These are phyloP conservation scores for Notothenia coriiceps DNA, from an alignment of 2,113 vertebrate genomes.

Conservation along the genomic window DNA sequence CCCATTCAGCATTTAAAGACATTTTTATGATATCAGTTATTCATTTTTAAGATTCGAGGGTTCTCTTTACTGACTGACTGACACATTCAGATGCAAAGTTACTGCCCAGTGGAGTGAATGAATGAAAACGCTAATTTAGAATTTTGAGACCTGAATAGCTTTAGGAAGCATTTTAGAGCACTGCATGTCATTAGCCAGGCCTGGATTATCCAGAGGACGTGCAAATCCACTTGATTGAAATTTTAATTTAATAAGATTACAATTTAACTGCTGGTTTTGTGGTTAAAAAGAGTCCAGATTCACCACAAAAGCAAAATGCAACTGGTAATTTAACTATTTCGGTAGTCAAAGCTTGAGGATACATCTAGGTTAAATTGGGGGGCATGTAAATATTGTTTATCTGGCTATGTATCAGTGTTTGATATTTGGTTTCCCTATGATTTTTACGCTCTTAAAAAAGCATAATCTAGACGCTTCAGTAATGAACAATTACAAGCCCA, in stretches of 20 bases:
- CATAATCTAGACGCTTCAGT: too few relatives aligned
- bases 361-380: background rate
- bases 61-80: slow-evolving; percentile 31
- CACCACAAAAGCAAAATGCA: slow-evolving; percentile 31
- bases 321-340: slow-evolving; percentile 38
- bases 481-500: too few relatives aligned
- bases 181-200: slow-evolving; percentile 71
- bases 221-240: slow-evolving; percentile 77
- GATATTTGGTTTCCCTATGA: background rate
- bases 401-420: background rate
- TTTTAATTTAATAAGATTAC: slow-evolving; percentile 74
- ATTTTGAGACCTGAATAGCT: slow-evolving; percentile 69
- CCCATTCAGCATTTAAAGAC: background rate
- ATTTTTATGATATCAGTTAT: slow-evolving; percentile 11
- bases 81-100: slow-evolving; percentile 41
- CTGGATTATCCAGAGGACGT: slow-evolving; percentile 71
- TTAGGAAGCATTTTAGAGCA: slow-evolving; percentile 57
- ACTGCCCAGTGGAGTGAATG: slow-evolving; percentile 26
- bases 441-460: too few relatives aligned
- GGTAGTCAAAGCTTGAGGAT: slow-evolving; percentile 8
- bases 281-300: slow-evolving; percentile 58
- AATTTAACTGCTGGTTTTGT: slow-evolving; percentile 67
- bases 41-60: slow-evolving; percentile 21
- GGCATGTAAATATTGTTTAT: background rate
- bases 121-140: slow-evolving; percentile 71